Base-by-base conservation (phyloP, 2,888 invertebrate species). In the Drosophila anomelani region DNA sequence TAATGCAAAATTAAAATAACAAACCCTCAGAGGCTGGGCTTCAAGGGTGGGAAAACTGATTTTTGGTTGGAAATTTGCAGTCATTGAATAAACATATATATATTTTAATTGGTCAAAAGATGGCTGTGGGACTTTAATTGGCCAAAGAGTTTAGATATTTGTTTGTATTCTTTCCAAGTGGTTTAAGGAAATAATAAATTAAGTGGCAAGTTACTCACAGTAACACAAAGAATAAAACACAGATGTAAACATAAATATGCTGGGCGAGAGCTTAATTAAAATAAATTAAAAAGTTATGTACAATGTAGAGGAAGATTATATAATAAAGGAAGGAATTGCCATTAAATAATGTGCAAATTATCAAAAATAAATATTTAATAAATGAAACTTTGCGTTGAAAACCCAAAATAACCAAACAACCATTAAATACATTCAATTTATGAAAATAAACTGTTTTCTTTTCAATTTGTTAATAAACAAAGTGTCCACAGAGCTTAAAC, bases 31-130 rank as follows among this genome's bases (percentile, higher is more conserved):
- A 44, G 66, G 68, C 66, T 68, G 66, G 34, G 23, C 56, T 38
- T 43, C 70, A 69, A 70, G 70, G 70, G 70, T 69, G 70, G 51
- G 67, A 67, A 67, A 68, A 29, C 20, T 15, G 38, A 64, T 66
- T 63, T 60, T 60, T 13, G 13, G 20, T 15, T 36, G 26, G 12
- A 43, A 34, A 60, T 44, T 41, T 55, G 26, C 23, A 43, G 55
- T 43, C 56, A 56, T 53, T 66, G 51, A 38, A 26, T 49, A 23
- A 23, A 32, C 17, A 12, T 36, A n/a, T 29, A 26, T 15, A 15
- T 6, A 46, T 47, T 58, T 46, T 58, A 58, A 62, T 58, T 62
- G 58, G 38, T 44, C 58, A 58, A 62, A 32, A 46, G 34, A 3
- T 53, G 23, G 23, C 3, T 51, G 49, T 51, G 32, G 54, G 38